Evolutionary conservation across 2,888 invertebrate genomes (phyloP).

Genomic region (Hermodice carunculata): DNA sequence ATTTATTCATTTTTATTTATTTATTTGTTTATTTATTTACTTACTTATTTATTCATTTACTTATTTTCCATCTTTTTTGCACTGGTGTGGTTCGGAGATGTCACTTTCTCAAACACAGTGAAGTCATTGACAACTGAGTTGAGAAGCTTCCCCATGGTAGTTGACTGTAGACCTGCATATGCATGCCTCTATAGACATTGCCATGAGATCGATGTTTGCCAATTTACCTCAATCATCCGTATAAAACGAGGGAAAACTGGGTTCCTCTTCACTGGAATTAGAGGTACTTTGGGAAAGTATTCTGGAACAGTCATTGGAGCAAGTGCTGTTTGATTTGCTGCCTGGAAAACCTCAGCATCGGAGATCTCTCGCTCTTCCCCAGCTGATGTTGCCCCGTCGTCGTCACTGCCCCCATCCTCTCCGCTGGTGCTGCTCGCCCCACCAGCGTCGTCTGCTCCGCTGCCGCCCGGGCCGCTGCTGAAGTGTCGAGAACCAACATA

Average conservation of each 20-base stretch:
- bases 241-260: conserved; percentile 98
- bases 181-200: too few species aligned
- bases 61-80: too few species aligned
- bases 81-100: too few species aligned
- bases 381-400: background rate
- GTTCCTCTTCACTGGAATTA: conserved; percentile 93
- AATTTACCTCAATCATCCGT: conserved; percentile 93
- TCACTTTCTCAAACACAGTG: too few species aligned
- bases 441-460: background rate
- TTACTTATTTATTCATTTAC: too few species aligned
- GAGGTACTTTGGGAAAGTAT: conserved; percentile 85
- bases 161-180: too few species aligned
- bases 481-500: background rate
- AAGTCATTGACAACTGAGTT: too few species aligned
- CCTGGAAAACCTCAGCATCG: background rate
- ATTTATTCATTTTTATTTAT: too few species aligned
- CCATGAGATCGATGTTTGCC: too few species aligned
- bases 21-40: too few species aligned
- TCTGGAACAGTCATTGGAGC: conserved; percentile 44
- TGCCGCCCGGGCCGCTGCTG: background rate
- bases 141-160: too few species aligned
- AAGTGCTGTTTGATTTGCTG: conserved; percentile 27
- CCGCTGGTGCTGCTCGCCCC: background rate
- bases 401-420: conserved; percentile 16
- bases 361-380: background rate